phyloP scores from a whole-genome alignment of 2,888 invertebrate species.

The Drosophila setosimentum region DNA sequence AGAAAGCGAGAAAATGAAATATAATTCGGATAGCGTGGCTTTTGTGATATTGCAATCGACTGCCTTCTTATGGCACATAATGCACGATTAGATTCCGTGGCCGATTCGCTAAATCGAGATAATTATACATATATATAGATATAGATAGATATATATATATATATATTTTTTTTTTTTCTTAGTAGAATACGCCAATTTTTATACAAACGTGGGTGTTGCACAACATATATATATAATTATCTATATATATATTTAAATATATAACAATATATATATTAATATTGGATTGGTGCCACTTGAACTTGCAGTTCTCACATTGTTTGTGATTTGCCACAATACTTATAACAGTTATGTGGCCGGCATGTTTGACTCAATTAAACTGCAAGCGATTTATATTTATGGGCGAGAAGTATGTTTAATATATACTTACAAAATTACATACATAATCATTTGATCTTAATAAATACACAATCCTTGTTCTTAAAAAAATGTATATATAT shows the following conservation, averaged over 20 bases:
- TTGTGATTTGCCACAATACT: constrained; percentile 13
- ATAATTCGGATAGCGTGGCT: constrained; percentile 26
- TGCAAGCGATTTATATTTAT: constrained; percentile 52
- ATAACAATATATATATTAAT: background rate
- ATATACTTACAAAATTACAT: background rate
- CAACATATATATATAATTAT: constrained; percentile 2
- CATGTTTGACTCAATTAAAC: constrained; percentile 70
- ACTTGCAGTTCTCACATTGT: constrained; percentile 33
- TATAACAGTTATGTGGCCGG: constrained; percentile 48
- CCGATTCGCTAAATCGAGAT: constrained; percentile 14
- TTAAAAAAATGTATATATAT: background rate
- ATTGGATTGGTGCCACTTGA: constrained; percentile 26
- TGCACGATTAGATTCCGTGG: constrained; percentile 62
- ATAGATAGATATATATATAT: background rate
- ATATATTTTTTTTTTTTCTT: constrained; percentile 1
- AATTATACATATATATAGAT: constrained; percentile 6
- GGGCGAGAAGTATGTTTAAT: constrained; percentile 4
- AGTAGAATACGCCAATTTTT: background rate
- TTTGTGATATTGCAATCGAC: constrained; percentile 51
- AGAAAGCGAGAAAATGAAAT: constrained; percentile 45
- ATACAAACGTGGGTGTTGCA: constrained; percentile 8
- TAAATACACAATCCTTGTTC: background rate
- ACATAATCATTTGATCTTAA: background rate
- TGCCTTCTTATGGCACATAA: constrained; percentile 43
- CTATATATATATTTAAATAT: background rate